phyloP scores from a whole-genome alignment of 2,797 vertebrate species.

The Balearica regulorum region DNA sequence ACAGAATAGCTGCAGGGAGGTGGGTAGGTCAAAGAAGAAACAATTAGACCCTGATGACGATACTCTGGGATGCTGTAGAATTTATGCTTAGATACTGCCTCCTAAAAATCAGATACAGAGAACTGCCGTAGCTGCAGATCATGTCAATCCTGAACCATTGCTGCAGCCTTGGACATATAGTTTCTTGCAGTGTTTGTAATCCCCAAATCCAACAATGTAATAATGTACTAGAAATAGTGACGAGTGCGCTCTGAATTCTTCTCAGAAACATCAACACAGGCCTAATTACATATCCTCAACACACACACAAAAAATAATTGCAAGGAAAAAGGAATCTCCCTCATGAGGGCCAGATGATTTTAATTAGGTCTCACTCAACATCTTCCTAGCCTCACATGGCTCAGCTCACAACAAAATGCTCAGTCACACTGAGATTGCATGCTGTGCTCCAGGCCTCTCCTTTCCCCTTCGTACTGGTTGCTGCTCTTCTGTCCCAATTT shows the following conservation, averaged over 20 bases:
- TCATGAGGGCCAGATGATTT: conserved; percentile 36
- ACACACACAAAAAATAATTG: background rate
- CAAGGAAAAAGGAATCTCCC: background rate
- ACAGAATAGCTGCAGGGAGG: background rate
- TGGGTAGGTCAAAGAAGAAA: background rate
- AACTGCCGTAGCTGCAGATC: background rate
- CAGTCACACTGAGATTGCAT: background rate
- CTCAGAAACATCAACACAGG: conserved; percentile 3
- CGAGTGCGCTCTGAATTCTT: background rate
- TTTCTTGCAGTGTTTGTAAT: background rate
- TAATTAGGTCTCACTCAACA: conserved; percentile 46
- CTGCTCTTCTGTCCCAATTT: background rate
- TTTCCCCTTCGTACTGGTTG: background rate
- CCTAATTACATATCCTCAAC: conserved; percentile 31
- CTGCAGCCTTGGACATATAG: background rate
- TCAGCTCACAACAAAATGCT: background rate
- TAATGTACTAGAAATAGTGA: conserved; percentile 4
- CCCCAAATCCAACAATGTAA: background rate
- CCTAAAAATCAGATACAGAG: background rate
- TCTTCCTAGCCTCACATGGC: background rate
- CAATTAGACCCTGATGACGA: background rate
- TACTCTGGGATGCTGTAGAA: background rate
- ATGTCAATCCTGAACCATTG: background rate
- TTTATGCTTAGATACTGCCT: background rate
- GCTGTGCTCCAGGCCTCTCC: background rate